Base-by-base conservation (phyloP, 2,888 invertebrate species). In the Leptopilina myrica region DNA sequence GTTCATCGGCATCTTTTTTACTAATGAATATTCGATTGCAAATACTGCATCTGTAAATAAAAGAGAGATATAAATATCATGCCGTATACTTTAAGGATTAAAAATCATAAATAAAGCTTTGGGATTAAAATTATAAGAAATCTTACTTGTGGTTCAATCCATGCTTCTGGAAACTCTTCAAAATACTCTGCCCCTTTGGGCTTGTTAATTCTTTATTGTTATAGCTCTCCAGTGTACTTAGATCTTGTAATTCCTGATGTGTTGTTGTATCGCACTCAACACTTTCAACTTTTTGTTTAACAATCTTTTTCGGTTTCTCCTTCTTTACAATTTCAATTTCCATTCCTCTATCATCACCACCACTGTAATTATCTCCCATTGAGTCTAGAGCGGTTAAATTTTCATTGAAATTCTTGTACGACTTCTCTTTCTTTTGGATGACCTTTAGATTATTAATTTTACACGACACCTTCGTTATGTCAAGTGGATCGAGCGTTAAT, bases 21-120 rank as follows among this genome's bases (percentile, higher is more conserved):
- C 81, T 86, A 3, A 77, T 78, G 43, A 90, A 89, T 20, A 86
- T 82, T 6, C 86, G 81, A 1, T 87, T 84, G 53, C 91, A 91
- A 4, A 88, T 84, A 0, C 89, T 87, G 53, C 91, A 91, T 56
- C 69, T 73, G 69, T 53, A n/a, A n/a, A n/a, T n/a, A n/a, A 56
- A 73, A 14, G 26, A 11, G 49, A 49, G 9, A 4, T 7, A 46
- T 46, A 9, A 46, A 46, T 6, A 46, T 46, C 6, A 46, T 46
- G 6, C n/a, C n/a, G n/a, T n/a, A n/a, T n/a, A n/a, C n/a, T n/a
- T n/a, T n/a, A n/a, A n/a, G n/a, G n/a, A n/a, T n/a, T n/a, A n/a
- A n/a, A n/a, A n/a, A n/a, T n/a, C n/a, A n/a, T n/a, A n/a, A n/a
- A n/a, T n/a, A n/a, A n/a, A n/a, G n/a, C n/a, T n/a, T n/a, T n/a